phyloP scores from a whole-genome alignment of 2,888 invertebrate genomes.

The Spialia ferax region DNA sequence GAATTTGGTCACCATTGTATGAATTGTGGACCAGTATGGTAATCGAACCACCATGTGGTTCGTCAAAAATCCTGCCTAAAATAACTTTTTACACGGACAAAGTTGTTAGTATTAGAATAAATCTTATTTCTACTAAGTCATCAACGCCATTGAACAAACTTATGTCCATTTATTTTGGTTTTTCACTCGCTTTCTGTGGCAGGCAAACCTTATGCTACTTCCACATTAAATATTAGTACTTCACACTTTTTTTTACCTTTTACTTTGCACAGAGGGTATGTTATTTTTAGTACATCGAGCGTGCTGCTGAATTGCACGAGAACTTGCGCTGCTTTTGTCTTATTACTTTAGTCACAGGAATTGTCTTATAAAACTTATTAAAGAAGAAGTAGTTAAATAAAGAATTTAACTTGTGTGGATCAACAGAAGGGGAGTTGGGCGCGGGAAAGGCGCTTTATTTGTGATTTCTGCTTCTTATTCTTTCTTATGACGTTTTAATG shows the following conservation, averaged over 20 bases:
- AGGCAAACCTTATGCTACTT: constrained; percentile 17
- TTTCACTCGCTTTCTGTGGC: constrained; percentile 5
- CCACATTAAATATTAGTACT: constrained; percentile 41
- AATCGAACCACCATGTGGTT: too few species aligned
- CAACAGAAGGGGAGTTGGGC: too few species aligned
- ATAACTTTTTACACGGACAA: too few species aligned
- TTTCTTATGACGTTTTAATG: too few species aligned
- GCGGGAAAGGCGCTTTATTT: too few species aligned
- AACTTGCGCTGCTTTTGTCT: constrained; percentile 26
- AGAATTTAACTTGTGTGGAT: background rate
- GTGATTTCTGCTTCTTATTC: too few species aligned
- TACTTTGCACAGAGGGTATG: constrained; percentile 40
- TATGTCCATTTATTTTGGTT: background rate
- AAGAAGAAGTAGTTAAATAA: background rate
- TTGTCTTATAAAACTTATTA: constrained; percentile 6
- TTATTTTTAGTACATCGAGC: constrained; percentile 40
- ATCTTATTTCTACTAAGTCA: too few species aligned
- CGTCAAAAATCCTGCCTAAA: too few species aligned
- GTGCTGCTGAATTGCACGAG: constrained; percentile 35
- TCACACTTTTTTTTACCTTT: constrained; percentile 39
- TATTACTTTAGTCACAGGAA: constrained; percentile 24
- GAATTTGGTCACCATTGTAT: too few species aligned
- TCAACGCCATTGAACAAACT: too few species aligned
- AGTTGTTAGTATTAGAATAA: too few species aligned
- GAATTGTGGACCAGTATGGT: too few species aligned